Conservation (phyloP, 2,888 invertebrate species). For the Thereva unica region DNA sequence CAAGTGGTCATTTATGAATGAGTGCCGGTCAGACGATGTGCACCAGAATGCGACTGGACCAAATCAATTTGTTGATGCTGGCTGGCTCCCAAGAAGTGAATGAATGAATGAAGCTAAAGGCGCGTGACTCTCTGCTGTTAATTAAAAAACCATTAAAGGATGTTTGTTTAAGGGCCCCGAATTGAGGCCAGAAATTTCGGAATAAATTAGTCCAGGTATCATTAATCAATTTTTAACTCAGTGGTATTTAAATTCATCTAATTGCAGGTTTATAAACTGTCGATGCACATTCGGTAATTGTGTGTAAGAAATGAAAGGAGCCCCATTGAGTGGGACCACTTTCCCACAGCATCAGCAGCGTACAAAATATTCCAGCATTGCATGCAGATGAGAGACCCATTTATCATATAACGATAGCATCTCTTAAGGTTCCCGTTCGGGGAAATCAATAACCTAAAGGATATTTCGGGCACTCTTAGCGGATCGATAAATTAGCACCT, state of each 20-base stretch:
- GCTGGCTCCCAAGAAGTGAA: background rate
- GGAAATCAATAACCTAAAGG: slow-evolving; percentile 19
- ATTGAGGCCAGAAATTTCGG: slow-evolving; percentile 16
- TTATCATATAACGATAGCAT: slow-evolving; percentile 27
- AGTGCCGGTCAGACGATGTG: slow-evolving; percentile 10
- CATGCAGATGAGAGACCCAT: slow-evolving; percentile 12
- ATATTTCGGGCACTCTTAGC: background rate
- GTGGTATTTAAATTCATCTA: background rate
- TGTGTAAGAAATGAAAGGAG: too few species aligned
- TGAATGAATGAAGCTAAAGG: background rate
- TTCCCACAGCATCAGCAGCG: too few species aligned
- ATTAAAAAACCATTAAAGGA: slow-evolving; percentile 31
- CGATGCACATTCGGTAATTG: too few species aligned
- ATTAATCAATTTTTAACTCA: slow-evolving; percentile 12
- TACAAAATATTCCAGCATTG: too few species aligned
- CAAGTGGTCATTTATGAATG: slow-evolving; percentile 30
- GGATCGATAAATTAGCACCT: slow-evolving; percentile 39
- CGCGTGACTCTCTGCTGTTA: slow-evolving; percentile 24
- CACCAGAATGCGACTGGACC: slow-evolving; percentile 2
- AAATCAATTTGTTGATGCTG: slow-evolving; percentile 6
- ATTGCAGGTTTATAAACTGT: background rate
- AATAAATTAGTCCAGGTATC: slow-evolving; percentile 10
- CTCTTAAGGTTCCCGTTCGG: slow-evolving; percentile 17
- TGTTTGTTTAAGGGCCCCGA: slow-evolving; percentile 24
- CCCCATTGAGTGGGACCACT: too few species aligned